phyloP scores from a whole-genome alignment of 2,113 vertebrate genomes.

The Bolborhynchus lineola region DNA sequence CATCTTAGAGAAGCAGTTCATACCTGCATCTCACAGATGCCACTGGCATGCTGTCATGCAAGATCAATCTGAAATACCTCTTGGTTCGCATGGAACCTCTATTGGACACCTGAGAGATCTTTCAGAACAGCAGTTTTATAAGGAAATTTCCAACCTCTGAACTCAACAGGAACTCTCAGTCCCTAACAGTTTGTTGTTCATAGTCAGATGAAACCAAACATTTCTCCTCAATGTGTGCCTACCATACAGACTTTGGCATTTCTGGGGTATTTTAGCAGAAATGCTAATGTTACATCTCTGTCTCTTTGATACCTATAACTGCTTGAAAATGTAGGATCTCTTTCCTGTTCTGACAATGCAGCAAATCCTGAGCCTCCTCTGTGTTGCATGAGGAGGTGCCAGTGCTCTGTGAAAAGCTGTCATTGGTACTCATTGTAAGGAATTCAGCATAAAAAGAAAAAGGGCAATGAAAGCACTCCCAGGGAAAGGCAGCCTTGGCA shows the following conservation, averaged over 20 bases:
- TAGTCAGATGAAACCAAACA: neutral
- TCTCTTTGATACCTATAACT: neutral
- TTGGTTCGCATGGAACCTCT: neutral
- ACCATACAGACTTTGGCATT: neutral
- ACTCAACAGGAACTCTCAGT: neutral
- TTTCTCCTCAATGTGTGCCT: neutral
- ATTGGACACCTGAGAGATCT: neutral
- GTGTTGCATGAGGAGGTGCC: neutral
- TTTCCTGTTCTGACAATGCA: neutral
- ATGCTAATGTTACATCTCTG: neutral
- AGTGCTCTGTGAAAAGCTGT: neutral
- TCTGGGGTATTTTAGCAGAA: neutral
- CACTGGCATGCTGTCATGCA: neutral
- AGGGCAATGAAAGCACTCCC: neutral
- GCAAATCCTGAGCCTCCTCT: neutral
- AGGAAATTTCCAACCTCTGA: neutral
- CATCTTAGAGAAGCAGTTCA: neutral
- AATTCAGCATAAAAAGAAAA: neutral
- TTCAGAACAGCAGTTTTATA: neutral
- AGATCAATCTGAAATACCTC: neutral
- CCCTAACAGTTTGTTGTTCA: neutral
- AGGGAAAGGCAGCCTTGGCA: neutral
- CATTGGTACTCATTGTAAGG: neutral
- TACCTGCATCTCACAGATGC: neutral
- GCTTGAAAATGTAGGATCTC: neutral